phyloP scores from a whole-genome alignment of 2,797 vertebrate genomes.

The Gymnoscopelus microlampas region DNA sequence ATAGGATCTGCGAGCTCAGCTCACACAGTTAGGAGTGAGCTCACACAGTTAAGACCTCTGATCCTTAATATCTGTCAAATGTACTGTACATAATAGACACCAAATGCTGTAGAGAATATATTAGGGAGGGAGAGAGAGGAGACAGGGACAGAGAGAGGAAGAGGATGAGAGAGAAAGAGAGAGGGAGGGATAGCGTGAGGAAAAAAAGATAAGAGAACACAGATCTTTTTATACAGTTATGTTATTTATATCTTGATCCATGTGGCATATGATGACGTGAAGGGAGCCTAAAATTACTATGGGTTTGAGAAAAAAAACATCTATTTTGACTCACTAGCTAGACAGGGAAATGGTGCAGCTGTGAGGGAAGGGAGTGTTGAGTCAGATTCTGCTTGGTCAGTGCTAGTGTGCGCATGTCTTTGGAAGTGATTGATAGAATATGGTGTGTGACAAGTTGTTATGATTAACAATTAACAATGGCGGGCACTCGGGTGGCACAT shows the following conservation, averaged over 20 bases:
- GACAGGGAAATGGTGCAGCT: slow-evolving; percentile 5
- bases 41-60: slow-evolving; percentile 31
- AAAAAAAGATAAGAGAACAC: slow-evolving; percentile 14
- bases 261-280: slow-evolving; percentile 7
- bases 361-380: background rate
- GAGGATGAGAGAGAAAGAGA: background rate
- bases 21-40: slow-evolving; percentile 27
- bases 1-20: slow-evolving; percentile 3
- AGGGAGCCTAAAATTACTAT: background rate
- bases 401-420: slow-evolving; percentile 19
- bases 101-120: slow-evolving; percentile 24
- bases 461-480: background rate
- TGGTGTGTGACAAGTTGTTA: slow-evolving; percentile 17
- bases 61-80: slow-evolving; percentile 37
- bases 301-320: background rate
- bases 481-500: no score
- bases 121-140: background rate
- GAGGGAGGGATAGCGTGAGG: background rate
- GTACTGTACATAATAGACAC: slow-evolving; percentile 27
- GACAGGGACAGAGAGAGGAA: slow-evolving; percentile 20
- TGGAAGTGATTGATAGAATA: slow-evolving; percentile 11
- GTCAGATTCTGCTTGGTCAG: background rate
- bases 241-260: slow-evolving; percentile 1
- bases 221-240: background rate
- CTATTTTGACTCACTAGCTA: background rate